Evolutionary conservation across 2,797 vertebrate genomes (phyloP).

Genomic region (Diplodus puntazzo): DNA sequence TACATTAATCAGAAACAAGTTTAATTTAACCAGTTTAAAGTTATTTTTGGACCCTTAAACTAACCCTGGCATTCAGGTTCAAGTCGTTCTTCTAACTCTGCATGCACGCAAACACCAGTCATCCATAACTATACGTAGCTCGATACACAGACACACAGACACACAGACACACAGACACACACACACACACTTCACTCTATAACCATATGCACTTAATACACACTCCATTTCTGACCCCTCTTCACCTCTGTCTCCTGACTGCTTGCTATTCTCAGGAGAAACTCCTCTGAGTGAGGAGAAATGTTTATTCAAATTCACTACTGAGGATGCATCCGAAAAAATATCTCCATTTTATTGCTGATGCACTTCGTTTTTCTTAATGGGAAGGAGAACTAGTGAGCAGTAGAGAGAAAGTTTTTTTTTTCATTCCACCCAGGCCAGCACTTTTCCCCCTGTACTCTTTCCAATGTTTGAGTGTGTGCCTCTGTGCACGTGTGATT

Average conservation of each 20-base stretch:
- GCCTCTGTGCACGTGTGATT: constrained; percentile 59
- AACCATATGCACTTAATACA: constrained; percentile 59
- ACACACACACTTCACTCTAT: constrained; percentile 41
- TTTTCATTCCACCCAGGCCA: constrained; percentile 79
- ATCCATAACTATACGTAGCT: constrained; percentile 10
- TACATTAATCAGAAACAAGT: neutral
- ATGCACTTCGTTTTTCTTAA: constrained; percentile 87
- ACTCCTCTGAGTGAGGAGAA: constrained; percentile 63
- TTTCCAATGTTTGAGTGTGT: constrained; percentile 54
- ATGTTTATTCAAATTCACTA: constrained; percentile 81
- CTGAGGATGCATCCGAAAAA: constrained; percentile 77
- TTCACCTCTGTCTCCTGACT: constrained; percentile 73
- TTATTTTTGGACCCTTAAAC: too few species aligned
- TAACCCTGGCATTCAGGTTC: neutral
- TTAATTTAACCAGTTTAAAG: neutral
- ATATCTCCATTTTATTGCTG: constrained; percentile 85
- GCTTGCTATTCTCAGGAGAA: constrained; percentile 78
- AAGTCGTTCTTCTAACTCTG: constrained; percentile 14
- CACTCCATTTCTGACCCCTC: constrained; percentile 66
- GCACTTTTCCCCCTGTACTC: constrained; percentile 88
- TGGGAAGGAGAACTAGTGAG: constrained; percentile 80
- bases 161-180: constrained; percentile 28
- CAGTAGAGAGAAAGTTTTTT: constrained; percentile 62
- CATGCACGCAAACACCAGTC: constrained; percentile 9
- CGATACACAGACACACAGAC: constrained; percentile 32